phyloP scores from a whole-genome alignment of 2,888 invertebrate genomes.

The Acronicta aceris region DNA sequence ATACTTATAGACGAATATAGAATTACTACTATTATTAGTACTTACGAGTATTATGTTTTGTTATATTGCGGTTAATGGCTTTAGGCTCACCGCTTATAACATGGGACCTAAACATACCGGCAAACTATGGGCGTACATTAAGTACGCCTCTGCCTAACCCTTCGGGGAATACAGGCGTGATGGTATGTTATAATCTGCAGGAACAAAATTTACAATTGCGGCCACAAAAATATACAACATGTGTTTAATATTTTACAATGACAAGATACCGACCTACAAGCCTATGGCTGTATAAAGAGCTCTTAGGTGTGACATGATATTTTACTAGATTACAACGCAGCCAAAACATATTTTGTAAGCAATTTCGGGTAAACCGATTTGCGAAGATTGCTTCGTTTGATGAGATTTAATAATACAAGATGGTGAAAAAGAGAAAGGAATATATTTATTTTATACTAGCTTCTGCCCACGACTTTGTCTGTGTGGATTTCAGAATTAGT shows the following conservation, averaged over 20 bases:
- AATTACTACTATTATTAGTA: too few relatives aligned
- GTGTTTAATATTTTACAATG: constrained; percentile 61
- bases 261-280: constrained; percentile 47
- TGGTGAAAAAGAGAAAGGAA: constrained; percentile 17
- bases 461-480: too few relatives aligned
- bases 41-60: too few relatives aligned
- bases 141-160: too few relatives aligned
- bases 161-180: too few relatives aligned
- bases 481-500: too few relatives aligned
- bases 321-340: constrained; percentile 42
- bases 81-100: too few relatives aligned
- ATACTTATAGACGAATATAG: too few relatives aligned
- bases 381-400: constrained; percentile 39
- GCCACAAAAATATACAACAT: constrained; percentile 49
- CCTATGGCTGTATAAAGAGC: constrained; percentile 48
- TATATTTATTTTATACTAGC: background rate
- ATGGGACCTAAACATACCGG: too few relatives aligned
- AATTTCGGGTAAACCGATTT: constrained; percentile 46
- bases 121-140: too few relatives aligned
- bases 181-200: too few relatives aligned
- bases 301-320: constrained; percentile 42
- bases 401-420: constrained; percentile 51
- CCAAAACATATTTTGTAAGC: constrained; percentile 46
- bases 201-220: constrained; percentile 57
- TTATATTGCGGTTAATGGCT: too few relatives aligned